Base-by-base conservation (phyloP, 2,797 vertebrate species). In the Strix occidentalis region DNA sequence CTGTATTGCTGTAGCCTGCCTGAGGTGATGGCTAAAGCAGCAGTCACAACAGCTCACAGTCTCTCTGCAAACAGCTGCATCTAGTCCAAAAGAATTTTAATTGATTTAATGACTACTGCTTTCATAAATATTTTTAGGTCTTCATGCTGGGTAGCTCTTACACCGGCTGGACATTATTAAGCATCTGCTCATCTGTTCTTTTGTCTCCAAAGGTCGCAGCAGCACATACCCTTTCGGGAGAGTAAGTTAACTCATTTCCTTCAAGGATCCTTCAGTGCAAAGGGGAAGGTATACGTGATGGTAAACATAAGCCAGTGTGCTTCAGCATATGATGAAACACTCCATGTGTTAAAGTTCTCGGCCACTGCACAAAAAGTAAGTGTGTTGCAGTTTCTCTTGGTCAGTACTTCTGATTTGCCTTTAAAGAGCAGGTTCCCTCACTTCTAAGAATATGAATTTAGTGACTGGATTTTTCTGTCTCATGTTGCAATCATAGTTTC, bases 231-330 rank as follows among this genome's bases (percentile, higher is more conserved):
- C 35, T 99, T 99, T 96, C 98, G 99, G 61, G 99, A 99, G 93
- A 99, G 99, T 93, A 99, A 99, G 92, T 97, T 99, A 79, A 99
- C 99, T 18, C 99, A 99, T 96, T 99, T 99, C 97, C 98, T 99
- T 94, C 99, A 99, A 98, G 98, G 99, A 77, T 99, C 98, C 96
- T 99, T 99, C 97, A 99, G 96, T 17, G 99, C 99, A 28, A 98
- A 98, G 69, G 99, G 99, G 9, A 99, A 98, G 96, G 98, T 99
- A 79, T 98, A 98, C 92, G 99, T 99, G 99, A 98, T 99, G 45
- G 99, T 99, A 70, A 99, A 99, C 96, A 97, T 99, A 96, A 99
- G 98, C 96, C 99, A 98, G 21, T 98, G 98, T 35, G 98, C 98
- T 56, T 99, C 99, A 95, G 96, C 98, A 24, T 99, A 99, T 25